Base-by-base conservation (phyloP, 2,888 invertebrate genomes). In the Cryptocheilus praepositus region DNA sequence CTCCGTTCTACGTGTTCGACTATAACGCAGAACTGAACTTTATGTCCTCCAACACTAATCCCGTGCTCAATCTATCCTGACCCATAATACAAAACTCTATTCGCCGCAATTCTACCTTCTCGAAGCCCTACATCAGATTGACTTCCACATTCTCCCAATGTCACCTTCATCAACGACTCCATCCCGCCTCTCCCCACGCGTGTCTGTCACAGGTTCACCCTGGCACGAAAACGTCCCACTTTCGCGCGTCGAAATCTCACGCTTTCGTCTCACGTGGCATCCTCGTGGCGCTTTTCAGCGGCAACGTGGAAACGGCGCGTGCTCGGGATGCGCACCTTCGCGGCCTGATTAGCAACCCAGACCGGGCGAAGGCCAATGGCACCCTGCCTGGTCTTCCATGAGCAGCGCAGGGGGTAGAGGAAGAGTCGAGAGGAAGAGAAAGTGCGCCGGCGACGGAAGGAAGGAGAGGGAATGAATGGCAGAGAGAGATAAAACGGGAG, bases 341-440 rank as follows among this genome's bases (percentile, higher is more conserved):
- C 83, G 82, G 80, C 80, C 85, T 86, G 87, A 88, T 88, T 88
- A 88, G 86, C 87, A 87, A 88, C 78, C 81, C 85, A 81, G 79
- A 75, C 79, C 81, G 73, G 73, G 74, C 79, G 85, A 87, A 87
- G 86, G 86, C 87, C 87, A 87, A 86, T 86, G 86, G 83, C 81
- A 80, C 80, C 58, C 64, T 57, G 57, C 56, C 58, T 55, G 46
- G 55, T 57, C 70, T 67, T 55, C 54, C 67, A 52, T 60, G 59
- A 61, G 60, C 28, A 64, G 65, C 61, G 54, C 53, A 62, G 69
- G 79, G 36, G 69, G 75, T 68, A 61, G 71, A 49, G 49, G 63
- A 62, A 64, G 62, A 53, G 43, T 22, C 45, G 64, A 60, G 59
- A 51, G 63, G 46, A 52, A 13, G 58, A 64, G 55, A 53, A 49